These are phyloP conservation scores for Tragelaphus eurycerus DNA, from an alignment of 2,797 vertebrate species.

Conservation along the genomic window DNA sequence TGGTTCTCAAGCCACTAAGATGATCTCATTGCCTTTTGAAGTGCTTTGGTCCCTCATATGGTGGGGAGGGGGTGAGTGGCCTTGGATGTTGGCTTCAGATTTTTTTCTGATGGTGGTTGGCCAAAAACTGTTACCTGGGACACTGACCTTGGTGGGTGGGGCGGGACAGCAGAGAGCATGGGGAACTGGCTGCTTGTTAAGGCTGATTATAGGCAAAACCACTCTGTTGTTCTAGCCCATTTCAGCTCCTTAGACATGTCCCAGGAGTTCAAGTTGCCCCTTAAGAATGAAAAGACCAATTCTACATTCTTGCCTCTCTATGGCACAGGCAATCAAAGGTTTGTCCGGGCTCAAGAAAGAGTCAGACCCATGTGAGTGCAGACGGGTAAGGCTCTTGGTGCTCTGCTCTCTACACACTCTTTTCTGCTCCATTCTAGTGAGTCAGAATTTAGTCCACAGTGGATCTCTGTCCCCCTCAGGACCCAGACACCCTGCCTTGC, in stretches of 20 bases:
- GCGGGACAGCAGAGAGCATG: background rate
- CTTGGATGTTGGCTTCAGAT: background rate
- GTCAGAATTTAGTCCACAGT: background rate
- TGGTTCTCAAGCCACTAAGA: background rate
- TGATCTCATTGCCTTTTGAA: background rate
- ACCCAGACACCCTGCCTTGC: background rate
- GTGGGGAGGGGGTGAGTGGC: no score
- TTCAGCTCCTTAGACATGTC: background rate
- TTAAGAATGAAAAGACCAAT: background rate
- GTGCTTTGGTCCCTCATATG: background rate
- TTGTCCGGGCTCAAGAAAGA: background rate
- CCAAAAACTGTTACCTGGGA: background rate
- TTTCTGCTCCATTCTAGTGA: background rate
- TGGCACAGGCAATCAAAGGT: background rate
- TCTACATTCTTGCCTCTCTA: background rate
- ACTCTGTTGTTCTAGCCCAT: background rate
- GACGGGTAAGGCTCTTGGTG: background rate
- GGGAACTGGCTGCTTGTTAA: background rate
- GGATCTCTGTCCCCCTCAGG: background rate
- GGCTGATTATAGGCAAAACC: background rate
- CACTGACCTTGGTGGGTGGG: background rate
- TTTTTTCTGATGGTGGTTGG: background rate
- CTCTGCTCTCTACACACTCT: background rate
- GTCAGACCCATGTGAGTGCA: background rate
- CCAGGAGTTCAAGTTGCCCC: background rate